These are phyloP conservation scores for Drosophila formosana DNA, from an alignment of 2,888 invertebrate species.

Conservation along the genomic window DNA sequence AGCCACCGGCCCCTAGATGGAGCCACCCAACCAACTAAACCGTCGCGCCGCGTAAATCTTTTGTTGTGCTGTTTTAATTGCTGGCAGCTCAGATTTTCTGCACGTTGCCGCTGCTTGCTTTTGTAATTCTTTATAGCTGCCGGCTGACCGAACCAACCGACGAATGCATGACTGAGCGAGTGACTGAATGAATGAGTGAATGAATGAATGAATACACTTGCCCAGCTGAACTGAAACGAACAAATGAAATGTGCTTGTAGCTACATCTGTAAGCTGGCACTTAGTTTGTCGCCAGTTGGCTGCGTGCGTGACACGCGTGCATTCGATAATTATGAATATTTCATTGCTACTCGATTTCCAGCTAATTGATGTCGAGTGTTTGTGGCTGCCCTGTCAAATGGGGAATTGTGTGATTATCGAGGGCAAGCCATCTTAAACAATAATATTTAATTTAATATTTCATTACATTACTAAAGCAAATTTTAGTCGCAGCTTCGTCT, in stretches of 20 bases:
- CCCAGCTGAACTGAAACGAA: not conserved
- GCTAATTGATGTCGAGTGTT: not conserved
- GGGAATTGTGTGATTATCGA: not conserved
- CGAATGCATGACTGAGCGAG: not conserved
- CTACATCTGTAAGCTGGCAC: not conserved
- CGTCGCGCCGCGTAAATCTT: slow-evolving; percentile 2
- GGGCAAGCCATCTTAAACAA: too few relatives aligned
- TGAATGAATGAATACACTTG: slow-evolving; percentile 8
- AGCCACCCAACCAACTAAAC: not conserved
- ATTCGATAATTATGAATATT: not conserved
- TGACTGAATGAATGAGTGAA: slow-evolving; percentile 6
- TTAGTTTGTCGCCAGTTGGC: not conserved
- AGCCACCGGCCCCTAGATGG: slow-evolving; percentile 6
- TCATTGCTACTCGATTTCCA: not conserved
- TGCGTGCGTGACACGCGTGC: not conserved
- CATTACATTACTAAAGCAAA: too few relatives aligned
- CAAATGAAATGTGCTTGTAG: not conserved
- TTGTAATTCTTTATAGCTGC: slow-evolving; percentile 39
- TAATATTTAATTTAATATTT: too few relatives aligned
- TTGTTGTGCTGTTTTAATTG: slow-evolving; percentile 52
- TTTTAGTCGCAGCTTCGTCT: too few relatives aligned
- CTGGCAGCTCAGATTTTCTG: slow-evolving; percentile 36
- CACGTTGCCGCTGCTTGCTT: slow-evolving; percentile 6
- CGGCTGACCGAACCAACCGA: slow-evolving; percentile 5
- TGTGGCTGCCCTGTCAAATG: not conserved